A percentile compares a stretch with the other conserved stretches of the same genome.
Evolutionary conservation across 1,140 invertebrate species (phyloP).

Genomic region (Stegodyphus dumicola): DNA sequence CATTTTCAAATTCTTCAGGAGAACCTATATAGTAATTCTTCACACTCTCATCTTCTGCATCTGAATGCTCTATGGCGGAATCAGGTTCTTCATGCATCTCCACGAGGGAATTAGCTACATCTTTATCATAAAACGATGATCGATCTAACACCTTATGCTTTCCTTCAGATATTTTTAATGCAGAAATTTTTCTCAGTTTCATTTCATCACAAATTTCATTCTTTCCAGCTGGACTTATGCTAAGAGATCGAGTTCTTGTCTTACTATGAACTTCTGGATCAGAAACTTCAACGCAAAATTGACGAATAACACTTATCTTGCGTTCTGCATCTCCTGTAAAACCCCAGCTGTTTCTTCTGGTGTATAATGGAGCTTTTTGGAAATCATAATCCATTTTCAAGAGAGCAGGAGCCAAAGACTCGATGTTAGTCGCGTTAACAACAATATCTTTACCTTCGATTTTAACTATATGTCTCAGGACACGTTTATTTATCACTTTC

Average conservation of each 20-base stretch:
- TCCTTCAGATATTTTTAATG: neutral
- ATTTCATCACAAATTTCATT: neutral
- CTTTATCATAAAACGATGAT: no score
- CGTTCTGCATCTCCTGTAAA: constrained; percentile 51
- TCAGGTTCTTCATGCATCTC: constrained; percentile 4
- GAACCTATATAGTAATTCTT: no score
- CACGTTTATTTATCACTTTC: constrained; percentile 27
- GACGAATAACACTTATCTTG: constrained; percentile 41
- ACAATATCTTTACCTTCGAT: constrained; percentile 45
- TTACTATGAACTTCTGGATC: constrained; percentile 22
- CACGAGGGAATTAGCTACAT: no score
- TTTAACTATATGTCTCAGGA: constrained; percentile 50
- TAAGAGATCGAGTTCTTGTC: constrained; percentile 13
- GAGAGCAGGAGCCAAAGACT: constrained; percentile 11
- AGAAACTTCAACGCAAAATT: constrained; percentile 36
- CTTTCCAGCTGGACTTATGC: neutral
- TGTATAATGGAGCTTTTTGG: neutral
- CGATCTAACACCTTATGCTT: no score
- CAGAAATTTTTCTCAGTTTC: constrained; percentile 7
- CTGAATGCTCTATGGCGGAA: neutral
- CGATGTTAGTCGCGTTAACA: constrained; percentile 21
- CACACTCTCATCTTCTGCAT: no score
- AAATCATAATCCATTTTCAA: constrained; percentile 54
- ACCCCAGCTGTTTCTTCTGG: constrained; percentile 53
- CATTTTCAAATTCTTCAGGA: no score